A percentile compares a stretch with the other conserved stretches of the same genome.
These are phyloP conservation scores for Hydra vulgaris DNA, from an alignment of 30 jellyfish, hydroid and myxozoan genomes.

Conservation along the genomic window DNA sequence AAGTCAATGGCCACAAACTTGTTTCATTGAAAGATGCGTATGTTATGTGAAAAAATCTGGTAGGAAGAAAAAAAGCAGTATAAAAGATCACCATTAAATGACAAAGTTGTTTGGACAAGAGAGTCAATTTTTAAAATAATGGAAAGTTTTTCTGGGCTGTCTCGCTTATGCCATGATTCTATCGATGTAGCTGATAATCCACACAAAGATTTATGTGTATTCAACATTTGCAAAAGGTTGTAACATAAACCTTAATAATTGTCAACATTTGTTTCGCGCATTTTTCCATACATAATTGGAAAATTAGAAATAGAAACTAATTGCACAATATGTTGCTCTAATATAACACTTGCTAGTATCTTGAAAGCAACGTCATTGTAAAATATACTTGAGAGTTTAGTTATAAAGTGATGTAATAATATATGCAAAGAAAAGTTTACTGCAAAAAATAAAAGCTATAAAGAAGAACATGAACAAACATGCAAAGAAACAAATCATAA, in stretches of 20 bases:
- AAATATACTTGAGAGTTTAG: not conserved
- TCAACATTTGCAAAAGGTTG: not conserved
- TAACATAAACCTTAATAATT: not conserved
- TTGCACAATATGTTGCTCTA: not conserved
- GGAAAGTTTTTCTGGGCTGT: not conserved
- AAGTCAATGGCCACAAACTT: not conserved
- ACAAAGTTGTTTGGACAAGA: not conserved
- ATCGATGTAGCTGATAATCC: not conserved
- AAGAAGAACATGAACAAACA: too few relatives aligned
- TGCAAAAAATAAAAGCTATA: not conserved
- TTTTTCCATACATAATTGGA: not conserved
- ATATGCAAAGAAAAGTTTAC: not conserved
- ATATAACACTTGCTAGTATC: not conserved
- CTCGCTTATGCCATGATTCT: not conserved
- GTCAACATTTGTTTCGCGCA: not conserved
- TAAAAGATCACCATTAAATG: not conserved
- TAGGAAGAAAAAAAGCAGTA: not conserved
- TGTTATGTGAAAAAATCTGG: not conserved
- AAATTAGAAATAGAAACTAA: not conserved
- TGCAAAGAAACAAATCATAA: too few relatives aligned
- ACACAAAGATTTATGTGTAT: not conserved
- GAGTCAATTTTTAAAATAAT: not conserved
- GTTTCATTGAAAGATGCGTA: not conserved
- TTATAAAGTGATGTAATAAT: not conserved
- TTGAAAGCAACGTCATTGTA: not conserved